Percentiles rank a stretch among this genome's conserved stretches.
Conservation (phyloP, 2,888 invertebrate species). For the Lycaena phlaeas region DNA sequence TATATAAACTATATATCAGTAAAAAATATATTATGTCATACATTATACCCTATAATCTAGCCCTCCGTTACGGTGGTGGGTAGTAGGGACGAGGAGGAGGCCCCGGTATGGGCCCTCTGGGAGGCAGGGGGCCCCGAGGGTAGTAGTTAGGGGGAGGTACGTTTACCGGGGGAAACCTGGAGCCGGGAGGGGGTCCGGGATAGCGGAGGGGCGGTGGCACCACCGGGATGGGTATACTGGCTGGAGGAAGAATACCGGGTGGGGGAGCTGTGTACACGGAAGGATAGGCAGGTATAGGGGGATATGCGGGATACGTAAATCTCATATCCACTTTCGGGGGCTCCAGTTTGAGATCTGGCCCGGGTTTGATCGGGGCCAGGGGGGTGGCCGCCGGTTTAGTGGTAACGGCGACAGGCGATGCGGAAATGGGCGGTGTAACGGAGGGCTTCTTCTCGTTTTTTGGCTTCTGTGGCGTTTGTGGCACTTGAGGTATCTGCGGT, state of each 20-base stretch:
- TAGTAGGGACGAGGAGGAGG: constrained; percentile 56
- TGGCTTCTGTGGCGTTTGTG: constrained; percentile 51
- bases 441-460: constrained; percentile 71
- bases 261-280: constrained; percentile 59
- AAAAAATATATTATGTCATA: too few relatives aligned
- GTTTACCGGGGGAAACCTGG: constrained; percentile 43
- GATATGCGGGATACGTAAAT: constrained; percentile 42
- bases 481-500: constrained; percentile 61
- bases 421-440: constrained; percentile 64
- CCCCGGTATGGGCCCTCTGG: constrained; percentile 27
- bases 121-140: constrained; percentile 40
- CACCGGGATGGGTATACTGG: constrained; percentile 31
- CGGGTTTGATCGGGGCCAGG: constrained; percentile 60
- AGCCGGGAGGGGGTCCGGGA: constrained; percentile 54
- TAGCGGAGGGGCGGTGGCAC: constrained; percentile 39
- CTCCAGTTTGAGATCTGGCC: constrained; percentile 44
- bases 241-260: constrained; percentile 36
- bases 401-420: constrained; percentile 52
- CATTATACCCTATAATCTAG: constrained; percentile 26
- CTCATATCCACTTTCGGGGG: constrained; percentile 45
- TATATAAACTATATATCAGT: constrained; percentile 46
- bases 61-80: constrained; percentile 48
- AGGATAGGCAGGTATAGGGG: constrained; percentile 50
- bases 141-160: constrained; percentile 58
- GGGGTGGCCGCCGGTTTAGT: constrained; percentile 19